Conservation (phyloP, 2,113 vertebrate genomes). For the Otolemur garnettii region DNA sequence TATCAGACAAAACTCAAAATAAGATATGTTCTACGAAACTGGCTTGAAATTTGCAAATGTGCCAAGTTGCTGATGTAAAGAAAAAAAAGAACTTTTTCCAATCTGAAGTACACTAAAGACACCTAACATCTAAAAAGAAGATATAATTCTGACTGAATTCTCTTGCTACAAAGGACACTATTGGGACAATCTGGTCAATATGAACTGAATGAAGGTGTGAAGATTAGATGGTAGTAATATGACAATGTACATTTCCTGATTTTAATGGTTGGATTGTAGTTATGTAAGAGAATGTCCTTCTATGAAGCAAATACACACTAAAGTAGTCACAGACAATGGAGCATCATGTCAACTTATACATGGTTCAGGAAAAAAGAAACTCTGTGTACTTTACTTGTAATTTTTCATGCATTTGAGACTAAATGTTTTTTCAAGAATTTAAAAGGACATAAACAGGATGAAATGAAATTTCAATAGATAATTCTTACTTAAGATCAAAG, state of each 20-base stretch:
- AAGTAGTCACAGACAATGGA: background rate
- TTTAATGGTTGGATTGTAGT: too few relatives aligned
- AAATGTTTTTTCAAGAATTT: background rate
- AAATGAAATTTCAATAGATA: slow-evolving; percentile 16
- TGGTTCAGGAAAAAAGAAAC: background rate
- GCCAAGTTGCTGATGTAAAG: background rate
- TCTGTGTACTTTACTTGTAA: slow-evolving; percentile 21
- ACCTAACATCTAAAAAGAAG: background rate
- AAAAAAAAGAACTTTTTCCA: background rate
- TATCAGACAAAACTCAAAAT: background rate
- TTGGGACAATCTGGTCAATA: background rate
- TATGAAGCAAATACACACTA: background rate
- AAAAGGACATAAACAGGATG: background rate
- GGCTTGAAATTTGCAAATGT: background rate
- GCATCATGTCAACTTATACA: slow-evolving; percentile 25
- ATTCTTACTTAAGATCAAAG: slow-evolving; percentile 19
- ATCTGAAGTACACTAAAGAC: background rate
- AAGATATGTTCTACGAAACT: background rate
- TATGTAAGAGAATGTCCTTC: background rate
- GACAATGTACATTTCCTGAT: too few relatives aligned
- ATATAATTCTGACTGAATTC: background rate
- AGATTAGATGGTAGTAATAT: background rate
- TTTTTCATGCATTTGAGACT: background rate
- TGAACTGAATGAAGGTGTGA: background rate
- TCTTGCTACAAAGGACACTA: background rate